Base-by-base conservation (phyloP, 2,113 vertebrate genomes). In the Baryphthengus martii region DNA sequence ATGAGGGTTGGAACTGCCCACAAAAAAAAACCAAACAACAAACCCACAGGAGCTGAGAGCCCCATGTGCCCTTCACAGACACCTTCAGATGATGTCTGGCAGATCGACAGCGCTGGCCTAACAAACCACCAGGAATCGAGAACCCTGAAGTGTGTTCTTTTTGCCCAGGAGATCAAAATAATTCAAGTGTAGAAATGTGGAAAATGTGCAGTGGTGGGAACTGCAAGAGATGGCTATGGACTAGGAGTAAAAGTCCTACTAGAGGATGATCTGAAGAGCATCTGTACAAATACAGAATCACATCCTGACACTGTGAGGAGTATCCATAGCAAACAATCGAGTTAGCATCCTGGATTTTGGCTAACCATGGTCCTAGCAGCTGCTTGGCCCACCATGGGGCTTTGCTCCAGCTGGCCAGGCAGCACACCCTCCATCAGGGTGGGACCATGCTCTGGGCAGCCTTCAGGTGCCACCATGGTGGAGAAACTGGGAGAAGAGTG, bases 301-400 rank as follows among this genome's bases (percentile, higher is more conserved):
- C 35, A 67, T 80, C 59, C 89, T 83, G 79, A 95, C 76, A 50
- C 45, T 74, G 55, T 71, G 28, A 0, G 3, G 40, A 75, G 55
- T 88, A 91, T 83, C 87, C 82, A 91, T 29, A 88, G 85, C 93
- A 94, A 95, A 83, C 44, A 82, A n/a, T 16, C 52, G 83, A 42
- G 29, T 70, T 74, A 50, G 47, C 47, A 66, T 84, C 55, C 85
- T 96, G 85, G 55, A 44, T 86, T 93, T 88, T n/a, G 42, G 39
- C 42, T 90, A 67, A 56, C n/a, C 63, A 23, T 25, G 24, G 53
- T 0, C 26, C 53, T 33, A 79, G 49, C 47, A 94, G 77, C 31
- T 45, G 50, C 47, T 85, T 82, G 71, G 40, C 67, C 78, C 45
- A 7, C n/a, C 15, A 31, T 0, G 13, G 7, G 66, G 47, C 68